Evolutionary conservation across 2,113 vertebrate species (phyloP), one percentile per base, ranked within the genome.

Genomic region (Hypanus sabinus): DNA sequence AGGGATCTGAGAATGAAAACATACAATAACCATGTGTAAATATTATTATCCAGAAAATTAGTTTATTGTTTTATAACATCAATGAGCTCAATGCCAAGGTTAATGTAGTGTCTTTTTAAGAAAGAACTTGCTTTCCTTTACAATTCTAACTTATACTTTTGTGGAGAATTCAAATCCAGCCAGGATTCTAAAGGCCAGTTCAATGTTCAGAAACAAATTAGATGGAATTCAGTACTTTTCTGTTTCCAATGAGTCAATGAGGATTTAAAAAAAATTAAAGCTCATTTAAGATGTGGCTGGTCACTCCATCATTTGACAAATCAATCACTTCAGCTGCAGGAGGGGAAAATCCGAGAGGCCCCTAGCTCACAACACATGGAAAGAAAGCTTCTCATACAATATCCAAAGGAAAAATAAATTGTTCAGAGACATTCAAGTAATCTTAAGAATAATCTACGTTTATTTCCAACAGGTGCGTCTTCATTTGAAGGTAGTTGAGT

Each of bases 1-100:
- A 93, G 5, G 5, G 5, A 65, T 88, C 90, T 36, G 88, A 20
- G 55, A 65, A 9, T 30, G 14, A 0, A 55, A 93, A 71, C 38
- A 93, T 93, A 73, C 11, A 73, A 70, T 70, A 6, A 11, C 33
- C 30, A 5, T 71, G 20, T 22, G 5, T 93, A 93, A 93, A 73
- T 30, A 93, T 73, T 55, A 93, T 24, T 83, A 18, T 6, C 70
- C 20, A 71, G 36, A 71, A 68, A 73, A 46, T 93, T 20, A 46
- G 22, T 93, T 70, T 92, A 92, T 62, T 68, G 60, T 60, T 91
- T 46, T 33, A 91, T 90, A 90, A 33, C 60, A 90, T 60, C 36
- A 93, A 55, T 38, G 68, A 73, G 36, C 22, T 55, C 65, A 24
- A n/a, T 24, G 68, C 36, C 38, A 70, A 24, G 4, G 36, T 93